These are phyloP conservation scores for Dryomyza anilis DNA, from an alignment of 2,888 invertebrate genomes.

Conservation along the genomic window DNA sequence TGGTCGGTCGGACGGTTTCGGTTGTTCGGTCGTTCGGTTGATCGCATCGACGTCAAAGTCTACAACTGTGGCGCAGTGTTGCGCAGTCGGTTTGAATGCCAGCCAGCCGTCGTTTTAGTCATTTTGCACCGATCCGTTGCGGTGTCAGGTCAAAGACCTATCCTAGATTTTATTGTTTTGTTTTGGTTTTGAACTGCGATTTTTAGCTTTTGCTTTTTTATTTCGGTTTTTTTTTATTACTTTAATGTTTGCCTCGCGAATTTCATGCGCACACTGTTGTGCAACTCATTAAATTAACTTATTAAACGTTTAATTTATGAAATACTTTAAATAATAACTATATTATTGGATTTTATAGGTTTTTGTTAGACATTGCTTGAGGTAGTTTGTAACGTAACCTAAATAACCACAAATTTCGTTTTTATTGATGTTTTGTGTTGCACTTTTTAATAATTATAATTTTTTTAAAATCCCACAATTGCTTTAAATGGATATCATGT, in stretches of 20 bases:
- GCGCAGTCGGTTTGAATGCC: background rate
- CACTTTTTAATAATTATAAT: no score
- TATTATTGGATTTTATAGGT: no score
- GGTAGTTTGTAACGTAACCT: no score
- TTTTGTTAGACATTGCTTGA: no score
- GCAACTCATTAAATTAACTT: background rate
- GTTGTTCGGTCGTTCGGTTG: background rate
- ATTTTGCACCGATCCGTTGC: background rate
- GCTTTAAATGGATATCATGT: no score
- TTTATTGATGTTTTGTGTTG: no score
- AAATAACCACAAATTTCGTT: no score
- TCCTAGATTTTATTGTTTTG: constrained; percentile 8
- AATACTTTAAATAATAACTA: background rate
- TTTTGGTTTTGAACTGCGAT: background rate
- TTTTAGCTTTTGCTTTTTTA: background rate
- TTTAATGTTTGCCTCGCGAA: background rate
- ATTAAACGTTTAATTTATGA: background rate
- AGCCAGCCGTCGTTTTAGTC: background rate
- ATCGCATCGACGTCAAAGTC: background rate
- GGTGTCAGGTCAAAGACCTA: constrained; percentile 8
- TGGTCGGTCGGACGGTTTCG: background rate
- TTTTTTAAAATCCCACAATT: no score
- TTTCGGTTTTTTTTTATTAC: background rate
- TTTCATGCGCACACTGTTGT: background rate
- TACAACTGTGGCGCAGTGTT: background rate